Conservation (phyloP, 2,888 invertebrate genomes). For the Pterostichus madidus region DNA sequence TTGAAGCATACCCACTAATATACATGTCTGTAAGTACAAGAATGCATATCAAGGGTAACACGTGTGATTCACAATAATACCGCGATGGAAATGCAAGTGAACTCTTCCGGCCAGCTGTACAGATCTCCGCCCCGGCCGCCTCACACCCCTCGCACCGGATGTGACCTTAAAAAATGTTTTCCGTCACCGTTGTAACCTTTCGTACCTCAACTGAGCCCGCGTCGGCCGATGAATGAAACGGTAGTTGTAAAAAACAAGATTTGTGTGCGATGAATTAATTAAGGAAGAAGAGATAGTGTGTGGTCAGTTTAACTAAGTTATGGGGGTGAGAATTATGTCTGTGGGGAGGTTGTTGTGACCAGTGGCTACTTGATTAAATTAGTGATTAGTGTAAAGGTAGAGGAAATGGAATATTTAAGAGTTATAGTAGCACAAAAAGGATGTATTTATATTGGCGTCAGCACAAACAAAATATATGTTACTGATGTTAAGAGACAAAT, state of each 20-base stretch:
- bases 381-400: too few relatives aligned
- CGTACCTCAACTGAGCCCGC: constrained; percentile 1
- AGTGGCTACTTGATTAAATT: constrained; percentile 18
- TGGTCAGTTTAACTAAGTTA: constrained; percentile 41
- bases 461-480: too few relatives aligned
- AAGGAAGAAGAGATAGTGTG: constrained; percentile 19
- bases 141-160: constrained; percentile 55
- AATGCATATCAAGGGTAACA: constrained; percentile 47
- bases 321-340: not conserved
- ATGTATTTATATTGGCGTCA: too few relatives aligned
- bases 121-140: constrained; percentile 30
- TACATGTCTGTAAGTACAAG: constrained; percentile 12
- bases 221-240: constrained; percentile 14
- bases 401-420: too few relatives aligned
- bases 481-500: too few relatives aligned
- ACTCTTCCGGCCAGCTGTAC: constrained; percentile 69
- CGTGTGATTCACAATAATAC: constrained; percentile 66
- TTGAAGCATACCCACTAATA: constrained; percentile 37
- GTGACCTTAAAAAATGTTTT: constrained; percentile 64
- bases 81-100: constrained; percentile 66
- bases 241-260: not conserved
- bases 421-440: too few relatives aligned
- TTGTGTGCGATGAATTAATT: constrained; percentile 34
- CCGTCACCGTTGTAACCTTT: constrained; percentile 66
- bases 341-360: constrained; percentile 20